Percentiles rank a stretch among this genome's conserved stretches.
These are phyloP conservation scores for Gnathochromis pfefferi DNA, from an alignment of 2,113 vertebrate species.

Conservation along the genomic window DNA sequence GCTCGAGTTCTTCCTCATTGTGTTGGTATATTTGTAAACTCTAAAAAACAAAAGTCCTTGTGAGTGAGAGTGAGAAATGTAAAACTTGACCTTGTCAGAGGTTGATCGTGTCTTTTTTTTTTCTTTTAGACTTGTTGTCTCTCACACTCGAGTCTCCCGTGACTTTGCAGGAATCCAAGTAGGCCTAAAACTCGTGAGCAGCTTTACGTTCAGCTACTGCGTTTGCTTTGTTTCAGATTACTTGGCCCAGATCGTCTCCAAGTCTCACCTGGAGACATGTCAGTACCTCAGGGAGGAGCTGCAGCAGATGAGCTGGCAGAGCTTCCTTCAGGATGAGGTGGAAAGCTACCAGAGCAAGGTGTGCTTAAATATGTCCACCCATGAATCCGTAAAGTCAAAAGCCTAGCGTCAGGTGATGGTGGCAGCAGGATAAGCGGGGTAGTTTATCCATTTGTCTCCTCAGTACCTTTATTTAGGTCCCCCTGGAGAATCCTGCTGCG, in stretches of 20 bases:
- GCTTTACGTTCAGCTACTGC: not conserved
- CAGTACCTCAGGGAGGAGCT: slow-evolving; percentile 90
- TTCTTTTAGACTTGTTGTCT: not conserved
- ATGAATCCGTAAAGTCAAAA: not conserved
- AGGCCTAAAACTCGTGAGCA: not conserved
- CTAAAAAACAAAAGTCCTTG: not conserved
- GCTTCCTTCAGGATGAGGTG: slow-evolving; percentile 83
- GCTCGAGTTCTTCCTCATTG: not conserved
- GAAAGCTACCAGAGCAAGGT: slow-evolving; percentile 91
- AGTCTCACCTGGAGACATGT: slow-evolving; percentile 93
- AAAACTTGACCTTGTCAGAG: not conserved
- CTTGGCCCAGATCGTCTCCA: slow-evolving; percentile 85
- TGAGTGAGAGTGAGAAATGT: not conserved
- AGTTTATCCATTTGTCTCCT: not conserved
- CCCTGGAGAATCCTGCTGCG: not conserved
- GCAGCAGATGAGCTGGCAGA: slow-evolving; percentile 89
- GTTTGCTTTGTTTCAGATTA: slow-evolving; percentile 71
- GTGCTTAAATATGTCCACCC: not conserved
- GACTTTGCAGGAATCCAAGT: not conserved
- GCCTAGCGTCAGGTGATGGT: not conserved
- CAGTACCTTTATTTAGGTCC: not conserved
- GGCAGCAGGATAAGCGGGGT: not conserved
- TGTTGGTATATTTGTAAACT: not conserved
- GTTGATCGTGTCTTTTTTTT: not conserved
- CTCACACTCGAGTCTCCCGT: not conserved